Percentiles rank a stretch among this genome's conserved stretches.
Conservation (phyloP, 2,888 invertebrate species). For the Bellardia pandia region DNA sequence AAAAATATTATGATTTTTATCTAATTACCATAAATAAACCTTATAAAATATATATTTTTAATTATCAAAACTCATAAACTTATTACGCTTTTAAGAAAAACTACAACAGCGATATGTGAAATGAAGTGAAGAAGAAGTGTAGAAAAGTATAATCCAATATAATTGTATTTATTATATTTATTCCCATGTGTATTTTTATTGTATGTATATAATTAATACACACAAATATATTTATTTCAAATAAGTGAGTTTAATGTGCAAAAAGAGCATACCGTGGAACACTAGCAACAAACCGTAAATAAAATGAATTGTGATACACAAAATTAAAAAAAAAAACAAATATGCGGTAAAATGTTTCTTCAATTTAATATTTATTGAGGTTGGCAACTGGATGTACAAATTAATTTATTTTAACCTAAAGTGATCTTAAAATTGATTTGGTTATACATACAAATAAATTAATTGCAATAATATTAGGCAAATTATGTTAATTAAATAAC, state of each 20-base stretch:
- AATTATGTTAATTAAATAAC: too few relatives aligned
- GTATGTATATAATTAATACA: not conserved
- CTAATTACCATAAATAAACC: not conserved
- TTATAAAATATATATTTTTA: not conserved
- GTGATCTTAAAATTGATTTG: not conserved
- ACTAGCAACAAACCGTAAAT: not conserved
- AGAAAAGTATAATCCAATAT: constrained; percentile 35
- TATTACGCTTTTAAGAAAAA: constrained; percentile 12
- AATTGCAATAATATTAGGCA: too few relatives aligned
- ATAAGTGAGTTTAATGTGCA: constrained; percentile 15
- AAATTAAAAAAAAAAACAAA: not conserved
- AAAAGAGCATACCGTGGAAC: constrained; percentile 20
- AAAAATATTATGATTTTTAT: constrained; percentile 32
- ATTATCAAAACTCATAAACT: not conserved
- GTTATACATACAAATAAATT: too few relatives aligned
- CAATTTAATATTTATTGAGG: not conserved
- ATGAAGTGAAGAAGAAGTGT: constrained; percentile 37
- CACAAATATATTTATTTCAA: constrained; percentile 4
- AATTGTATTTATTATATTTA: constrained; percentile 13
- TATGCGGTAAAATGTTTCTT: constrained; percentile 4
- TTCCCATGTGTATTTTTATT: constrained; percentile 14
- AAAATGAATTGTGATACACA: not conserved
- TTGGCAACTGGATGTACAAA: not conserved
- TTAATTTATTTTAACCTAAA: not conserved
- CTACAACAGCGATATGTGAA: constrained; percentile 12